Conservation (phyloP, 2,888 invertebrate genomes). For the Amiota minor region DNA sequence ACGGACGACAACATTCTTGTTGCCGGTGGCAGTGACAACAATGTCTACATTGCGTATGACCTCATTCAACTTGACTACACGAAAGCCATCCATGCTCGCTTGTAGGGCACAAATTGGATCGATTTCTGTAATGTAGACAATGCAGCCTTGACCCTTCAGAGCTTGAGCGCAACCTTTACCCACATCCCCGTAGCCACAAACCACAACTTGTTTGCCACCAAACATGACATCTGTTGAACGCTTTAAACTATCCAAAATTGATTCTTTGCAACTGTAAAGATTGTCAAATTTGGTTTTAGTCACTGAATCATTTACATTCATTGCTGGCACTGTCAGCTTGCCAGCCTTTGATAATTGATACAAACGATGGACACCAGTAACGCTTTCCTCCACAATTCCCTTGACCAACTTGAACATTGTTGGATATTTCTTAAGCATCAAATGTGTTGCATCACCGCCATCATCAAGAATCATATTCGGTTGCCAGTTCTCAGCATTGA, state of each 20-base stretch:
- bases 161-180: slow-evolving; percentile 98
- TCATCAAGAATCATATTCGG: slow-evolving; percentile 99
- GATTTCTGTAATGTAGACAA: slow-evolving; percentile 91
- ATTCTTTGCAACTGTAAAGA: slow-evolving; percentile 94
- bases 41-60: slow-evolving; percentile 94
- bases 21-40: slow-evolving; percentile 97
- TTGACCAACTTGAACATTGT: slow-evolving; percentile 94
- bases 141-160: slow-evolving; percentile 93
- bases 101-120: slow-evolving; percentile 98
- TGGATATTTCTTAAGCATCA: slow-evolving; percentile 96
- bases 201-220: slow-evolving; percentile 95
- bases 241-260: slow-evolving; percentile 84
- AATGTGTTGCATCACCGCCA: slow-evolving; percentile 96
- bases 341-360: slow-evolving; percentile 96
- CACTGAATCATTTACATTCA: slow-evolving; percentile 99
- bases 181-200: slow-evolving; percentile 98
- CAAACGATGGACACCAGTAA: slow-evolving; percentile 96
- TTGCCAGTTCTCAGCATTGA: slow-evolving; percentile 93
- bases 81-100: slow-evolving; percentile 96
- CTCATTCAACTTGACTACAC: slow-evolving; percentile 95
- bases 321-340: slow-evolving; percentile 94
- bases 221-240: slow-evolving; percentile 90
- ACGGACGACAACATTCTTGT: slow-evolving; percentile 95
- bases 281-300: slow-evolving; percentile 99
- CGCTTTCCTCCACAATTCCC: slow-evolving; percentile 97